phyloP scores from a whole-genome alignment of 2,797 vertebrate species.

The Serranus cabrilla region DNA sequence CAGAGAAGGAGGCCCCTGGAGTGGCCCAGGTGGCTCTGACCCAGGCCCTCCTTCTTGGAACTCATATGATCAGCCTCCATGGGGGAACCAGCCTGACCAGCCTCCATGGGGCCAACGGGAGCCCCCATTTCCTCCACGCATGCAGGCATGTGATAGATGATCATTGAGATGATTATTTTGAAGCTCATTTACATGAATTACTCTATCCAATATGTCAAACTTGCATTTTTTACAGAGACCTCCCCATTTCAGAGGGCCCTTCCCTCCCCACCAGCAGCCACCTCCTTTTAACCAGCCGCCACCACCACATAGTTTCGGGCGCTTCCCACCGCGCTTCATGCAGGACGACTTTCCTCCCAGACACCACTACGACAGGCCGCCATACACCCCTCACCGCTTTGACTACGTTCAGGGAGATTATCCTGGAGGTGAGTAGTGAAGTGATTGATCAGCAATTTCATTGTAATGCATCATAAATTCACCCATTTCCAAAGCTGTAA shows the following conservation, averaged over 20 bases:
- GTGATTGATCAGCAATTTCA: neutral
- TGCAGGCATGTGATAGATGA: conserved; percentile 84
- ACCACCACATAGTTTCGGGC: conserved; percentile 94
- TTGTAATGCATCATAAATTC: neutral
- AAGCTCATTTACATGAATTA: neutral
- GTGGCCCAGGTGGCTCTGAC: conserved; percentile 85
- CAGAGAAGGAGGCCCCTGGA: conserved; percentile 93
- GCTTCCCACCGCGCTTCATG: conserved; percentile 97
- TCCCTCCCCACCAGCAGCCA: conserved; percentile 97
- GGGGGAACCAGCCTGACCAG: conserved; percentile 95
- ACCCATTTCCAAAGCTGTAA: neutral
- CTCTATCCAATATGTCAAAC: neutral
- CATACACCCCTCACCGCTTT: conserved; percentile 93
- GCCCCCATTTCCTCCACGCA: conserved; percentile 92
- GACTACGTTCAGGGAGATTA: conserved; percentile 97
- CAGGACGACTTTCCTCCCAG: conserved; percentile 97
- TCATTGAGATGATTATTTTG: neutral
- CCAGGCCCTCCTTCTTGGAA: conserved; percentile 93
- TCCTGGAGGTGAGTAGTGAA: conserved; percentile 87
- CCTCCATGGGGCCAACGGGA: conserved; percentile 97
- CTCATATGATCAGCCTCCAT: conserved; percentile 93
- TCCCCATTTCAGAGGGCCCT: conserved; percentile 96
- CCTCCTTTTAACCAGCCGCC: conserved; percentile 97
- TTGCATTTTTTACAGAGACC: conserved; percentile 83
- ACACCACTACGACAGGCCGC: conserved; percentile 95